A percentile compares a stretch with the other conserved stretches of the same genome.
Conservation (phyloP, 1,140 invertebrate species). For the Nasonia vitripennis region DNA sequence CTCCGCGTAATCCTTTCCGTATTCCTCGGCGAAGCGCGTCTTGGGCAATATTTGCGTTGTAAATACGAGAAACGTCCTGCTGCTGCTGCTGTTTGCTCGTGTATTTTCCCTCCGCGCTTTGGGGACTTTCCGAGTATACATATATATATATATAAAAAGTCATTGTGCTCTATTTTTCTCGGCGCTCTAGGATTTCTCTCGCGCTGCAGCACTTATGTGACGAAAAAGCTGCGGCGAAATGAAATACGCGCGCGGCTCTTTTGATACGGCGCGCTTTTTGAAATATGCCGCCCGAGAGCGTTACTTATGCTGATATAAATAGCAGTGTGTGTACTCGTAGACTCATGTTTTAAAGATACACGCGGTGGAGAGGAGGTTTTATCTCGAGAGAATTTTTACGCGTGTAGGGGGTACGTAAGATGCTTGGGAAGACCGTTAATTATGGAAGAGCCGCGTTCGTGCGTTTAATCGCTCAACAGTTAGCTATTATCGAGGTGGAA, state of each 20-base stretch:
- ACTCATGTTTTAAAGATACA: neutral
- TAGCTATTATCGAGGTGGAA: neutral
- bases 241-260: neutral
- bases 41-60: conserved; percentile 34
- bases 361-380: too few species aligned
- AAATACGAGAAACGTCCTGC: conserved; percentile 1
- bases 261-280: neutral
- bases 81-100: neutral
- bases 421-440: too few species aligned
- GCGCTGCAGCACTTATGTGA: neutral
- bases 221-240: neutral
- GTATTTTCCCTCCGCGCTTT: neutral
- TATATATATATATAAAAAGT: neutral
- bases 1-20: neutral
- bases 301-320: neutral
- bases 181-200: conserved; percentile 5
- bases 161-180: conserved; percentile 8
- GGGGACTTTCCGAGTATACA: neutral
- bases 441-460: neutral
- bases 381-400: too few species aligned
- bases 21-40: neutral
- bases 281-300: neutral
- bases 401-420: too few species aligned
- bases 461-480: neutral
- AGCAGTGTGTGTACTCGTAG: neutral